Percentiles rank a stretch among this genome's conserved stretches.
phyloP scores from a whole-genome alignment of 2,888 invertebrate genomes.

The Thelaira solivaga region DNA sequence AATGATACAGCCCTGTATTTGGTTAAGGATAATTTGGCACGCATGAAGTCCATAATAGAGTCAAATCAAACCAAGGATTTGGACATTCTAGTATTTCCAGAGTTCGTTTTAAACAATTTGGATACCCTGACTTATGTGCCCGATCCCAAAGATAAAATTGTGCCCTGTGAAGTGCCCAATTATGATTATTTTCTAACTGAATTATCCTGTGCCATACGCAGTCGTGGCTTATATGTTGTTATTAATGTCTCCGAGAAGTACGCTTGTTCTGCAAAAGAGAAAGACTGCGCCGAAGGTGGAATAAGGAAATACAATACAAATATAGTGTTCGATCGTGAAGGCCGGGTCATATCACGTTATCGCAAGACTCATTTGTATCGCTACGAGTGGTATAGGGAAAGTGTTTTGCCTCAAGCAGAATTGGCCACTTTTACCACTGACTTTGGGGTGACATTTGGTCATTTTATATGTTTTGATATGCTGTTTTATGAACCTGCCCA shows the following conservation, averaged over 20 bases:
- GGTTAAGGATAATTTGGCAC: constrained; percentile 51
- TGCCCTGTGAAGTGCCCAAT: constrained; percentile 70
- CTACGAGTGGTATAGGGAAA: constrained; percentile 78
- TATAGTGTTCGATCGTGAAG: constrained; percentile 85
- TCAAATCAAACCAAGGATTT: constrained; percentile 72
- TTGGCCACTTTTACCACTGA: constrained; percentile 84
- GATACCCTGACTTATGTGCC: constrained; percentile 72
- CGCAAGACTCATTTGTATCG: constrained; percentile 74
- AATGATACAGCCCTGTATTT: constrained; percentile 65
- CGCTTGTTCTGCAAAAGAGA: constrained; percentile 24
- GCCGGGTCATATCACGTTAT: constrained; percentile 81
- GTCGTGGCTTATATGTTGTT: constrained; percentile 79
- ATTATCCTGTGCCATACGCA: constrained; percentile 80
- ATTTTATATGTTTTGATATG: constrained; percentile 90
- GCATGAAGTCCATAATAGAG: constrained; percentile 68
- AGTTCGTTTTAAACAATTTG: constrained; percentile 78
- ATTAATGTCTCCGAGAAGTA: constrained; percentile 79
- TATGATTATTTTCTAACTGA: constrained; percentile 67
- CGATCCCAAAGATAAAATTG: constrained; percentile 68
- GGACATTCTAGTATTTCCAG: constrained; percentile 89
- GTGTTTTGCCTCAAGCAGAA: constrained; percentile 77
- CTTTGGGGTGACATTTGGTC: constrained; percentile 87
- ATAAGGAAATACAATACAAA: constrained; percentile 84
- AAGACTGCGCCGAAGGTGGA: constrained; percentile 46
- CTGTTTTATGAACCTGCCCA: constrained; percentile 85